phyloP scores from a whole-genome alignment of 2,113 vertebrate genomes.

The Deroptyus accipitrinus region DNA sequence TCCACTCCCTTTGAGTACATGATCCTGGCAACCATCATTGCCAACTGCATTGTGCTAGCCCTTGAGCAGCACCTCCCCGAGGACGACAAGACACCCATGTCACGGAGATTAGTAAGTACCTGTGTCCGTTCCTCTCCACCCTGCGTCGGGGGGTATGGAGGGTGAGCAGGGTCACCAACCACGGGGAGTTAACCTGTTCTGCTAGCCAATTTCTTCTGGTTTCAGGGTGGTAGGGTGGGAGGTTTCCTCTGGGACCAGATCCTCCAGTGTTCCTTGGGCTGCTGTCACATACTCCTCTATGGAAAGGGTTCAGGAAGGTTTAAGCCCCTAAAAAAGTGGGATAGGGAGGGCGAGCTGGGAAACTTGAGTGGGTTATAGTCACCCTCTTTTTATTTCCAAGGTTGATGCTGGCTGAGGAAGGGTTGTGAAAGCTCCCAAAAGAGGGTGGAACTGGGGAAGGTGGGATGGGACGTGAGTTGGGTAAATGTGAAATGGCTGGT shows the following conservation, averaged over 20 bases:
- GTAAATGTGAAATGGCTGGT: background rate
- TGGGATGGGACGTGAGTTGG: background rate
- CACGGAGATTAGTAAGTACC: slow-evolving; percentile 89
- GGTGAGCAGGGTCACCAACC: background rate
- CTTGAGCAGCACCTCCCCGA: slow-evolving; percentile 95
- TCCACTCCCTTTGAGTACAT: slow-evolving; percentile 96
- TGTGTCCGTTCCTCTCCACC: background rate
- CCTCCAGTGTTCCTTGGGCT: background rate
- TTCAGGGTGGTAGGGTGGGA: background rate
- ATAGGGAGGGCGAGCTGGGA: background rate
- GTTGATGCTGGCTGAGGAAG: background rate
- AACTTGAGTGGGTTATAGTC: background rate
- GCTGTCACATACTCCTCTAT: background rate
- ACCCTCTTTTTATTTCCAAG: background rate
- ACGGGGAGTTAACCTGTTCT: background rate
- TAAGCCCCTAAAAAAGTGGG: background rate
- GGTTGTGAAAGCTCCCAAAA: background rate
- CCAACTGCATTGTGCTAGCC: slow-evolving; percentile 96
- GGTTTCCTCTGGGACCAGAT: background rate
- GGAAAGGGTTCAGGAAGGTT: background rate
- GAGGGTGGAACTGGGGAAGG: background rate
- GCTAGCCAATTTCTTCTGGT: background rate
- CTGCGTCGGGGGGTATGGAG: fast-evolving
- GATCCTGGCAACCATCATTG: slow-evolving; percentile 97
- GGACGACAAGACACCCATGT: slow-evolving; percentile 98